Evolutionary conservation across 53 echinoderm and acorn worm genomes (phyloP).

Genomic region (Luidia sarsii): DNA sequence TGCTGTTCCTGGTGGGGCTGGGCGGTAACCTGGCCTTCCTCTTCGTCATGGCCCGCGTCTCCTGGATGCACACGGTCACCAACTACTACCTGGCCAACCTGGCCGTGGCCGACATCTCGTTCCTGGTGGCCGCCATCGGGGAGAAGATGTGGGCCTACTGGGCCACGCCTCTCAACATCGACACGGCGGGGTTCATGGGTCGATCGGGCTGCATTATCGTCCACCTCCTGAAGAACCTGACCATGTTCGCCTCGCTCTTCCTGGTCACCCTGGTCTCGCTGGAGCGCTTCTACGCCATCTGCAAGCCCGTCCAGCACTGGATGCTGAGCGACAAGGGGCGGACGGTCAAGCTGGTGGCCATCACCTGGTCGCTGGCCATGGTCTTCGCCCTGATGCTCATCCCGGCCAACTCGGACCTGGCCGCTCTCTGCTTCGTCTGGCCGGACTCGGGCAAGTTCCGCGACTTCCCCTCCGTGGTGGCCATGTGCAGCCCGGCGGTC

Average conservation of each 20-base stretch:
- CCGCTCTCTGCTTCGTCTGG: constrained; percentile 24
- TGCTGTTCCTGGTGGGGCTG: constrained; percentile 53
- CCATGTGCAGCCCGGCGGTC: background rate
- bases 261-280: constrained; percentile 54
- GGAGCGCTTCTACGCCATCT: constrained; percentile 68
- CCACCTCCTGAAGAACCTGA: constrained; percentile 34
- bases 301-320: constrained; percentile 56
- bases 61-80: constrained; percentile 68
- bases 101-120: constrained; percentile 58
- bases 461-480: constrained; percentile 19
- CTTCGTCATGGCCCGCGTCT: constrained; percentile 55
- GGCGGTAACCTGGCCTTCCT: constrained; percentile 59
- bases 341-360: constrained; percentile 25
- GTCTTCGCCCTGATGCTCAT: constrained; percentile 34
- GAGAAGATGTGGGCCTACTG: constrained; percentile 59
- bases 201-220: constrained; percentile 52
- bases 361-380: constrained; percentile 36
- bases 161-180: constrained; percentile 27
- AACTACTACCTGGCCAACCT: constrained; percentile 71
- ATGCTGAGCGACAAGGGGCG: constrained; percentile 60
- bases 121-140: constrained; percentile 48
- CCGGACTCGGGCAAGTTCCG: constrained; percentile 23
- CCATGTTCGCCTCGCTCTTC: constrained; percentile 53
- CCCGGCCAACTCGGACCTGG: constrained; percentile 32
- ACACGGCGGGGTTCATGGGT: constrained; percentile 36